Evolutionary conservation across 2,888 invertebrate species (phyloP), one percentile per base, ranked within the genome.

Genomic region (Leptopilina syphax): DNA sequence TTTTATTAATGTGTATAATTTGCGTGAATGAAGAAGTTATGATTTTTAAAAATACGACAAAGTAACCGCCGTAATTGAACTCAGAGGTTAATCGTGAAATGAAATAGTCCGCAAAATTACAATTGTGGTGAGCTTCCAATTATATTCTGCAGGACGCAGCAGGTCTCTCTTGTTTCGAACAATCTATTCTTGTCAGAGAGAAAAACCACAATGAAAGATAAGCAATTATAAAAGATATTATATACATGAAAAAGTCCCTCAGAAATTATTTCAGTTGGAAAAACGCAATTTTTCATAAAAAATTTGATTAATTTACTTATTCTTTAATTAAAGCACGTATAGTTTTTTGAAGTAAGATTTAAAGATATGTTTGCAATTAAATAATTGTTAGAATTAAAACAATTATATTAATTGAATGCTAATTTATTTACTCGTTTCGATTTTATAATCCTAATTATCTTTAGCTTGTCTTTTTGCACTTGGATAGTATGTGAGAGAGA

Each of bases 91-190:
- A 73, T 57, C 54, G 73, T 54, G 73, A 57, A 70, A 50, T 63
- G 63, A 50, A 57, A 54, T 57, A 57, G 57, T 73, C 27, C 50
- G 57, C 57, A 57, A 73, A 73, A 73, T 73, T 54, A 54, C 73
- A 73, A 34, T 73, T 73, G 73, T 73, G 73, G 73, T 73, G 34
- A 73, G 34, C 27, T 73, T 54, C 73, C 73, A 73, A 73, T 73
- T 73, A 34, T 54, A 7, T 70, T 34, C 34, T 34, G 27, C 54
- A 73, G 73, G 57, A 54, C 34, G 13, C 73, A 73, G 70, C 27
- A 24, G 27, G 54, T n/a, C 57, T 73, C 73, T 57, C 73, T 63
- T 63, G 57, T 73, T 73, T 73, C n/a, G 9, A 57, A 34, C 57
- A 73, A 73, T 34, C 54, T 73, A 73, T 34, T 73, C 73, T 73